Evolutionary conservation across 92 coral and sea anemone genomes (phyloP).

Genomic region (Isaurus tuberculatus): DNA sequence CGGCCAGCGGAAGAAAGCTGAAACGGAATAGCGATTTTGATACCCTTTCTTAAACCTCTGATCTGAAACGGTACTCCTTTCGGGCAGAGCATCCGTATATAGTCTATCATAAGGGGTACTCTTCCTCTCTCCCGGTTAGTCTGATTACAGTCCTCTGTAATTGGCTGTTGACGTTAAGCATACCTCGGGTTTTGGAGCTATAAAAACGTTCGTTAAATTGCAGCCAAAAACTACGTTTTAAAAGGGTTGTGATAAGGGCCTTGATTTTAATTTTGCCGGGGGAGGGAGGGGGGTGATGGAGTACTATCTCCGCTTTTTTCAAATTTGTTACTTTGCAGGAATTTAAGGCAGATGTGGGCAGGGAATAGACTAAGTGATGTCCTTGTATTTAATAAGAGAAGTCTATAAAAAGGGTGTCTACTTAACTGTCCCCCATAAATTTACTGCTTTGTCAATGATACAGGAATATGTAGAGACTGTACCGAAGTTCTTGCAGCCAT

Average conservation of each 20-base stretch:
- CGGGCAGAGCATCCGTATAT: no score
- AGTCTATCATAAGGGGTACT: constrained; percentile 14
- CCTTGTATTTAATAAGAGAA: constrained; percentile 25
- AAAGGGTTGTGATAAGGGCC: constrained; percentile 27
- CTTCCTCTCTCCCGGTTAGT: constrained; percentile 21
- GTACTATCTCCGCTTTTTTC: constrained; percentile 28
- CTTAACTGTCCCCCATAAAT: constrained; percentile 39
- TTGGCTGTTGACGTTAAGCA: constrained; percentile 18
- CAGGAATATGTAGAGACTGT: constrained; percentile 47
- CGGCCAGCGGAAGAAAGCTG: no score
- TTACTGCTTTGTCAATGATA: constrained; percentile 49
- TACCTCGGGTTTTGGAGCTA: constrained; percentile 27
- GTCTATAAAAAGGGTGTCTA: constrained; percentile 35
- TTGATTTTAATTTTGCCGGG: constrained; percentile 20
- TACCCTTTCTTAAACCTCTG: constrained; percentile 20
- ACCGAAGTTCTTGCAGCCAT: constrained; percentile 51
- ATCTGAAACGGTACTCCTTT: constrained; percentile 18
- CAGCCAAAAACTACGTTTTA: constrained; percentile 11
- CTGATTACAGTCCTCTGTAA: constrained; percentile 4
- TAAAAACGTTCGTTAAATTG: background rate
- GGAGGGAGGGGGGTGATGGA: constrained; percentile 30
- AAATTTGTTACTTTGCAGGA: constrained; percentile 27
- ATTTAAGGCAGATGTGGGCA: constrained; percentile 34
- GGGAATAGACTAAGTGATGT: constrained; percentile 27
- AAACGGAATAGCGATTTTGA: background rate